Conservation (phyloP, 2,113 vertebrate genomes). For the Pedetes capensis region DNA sequence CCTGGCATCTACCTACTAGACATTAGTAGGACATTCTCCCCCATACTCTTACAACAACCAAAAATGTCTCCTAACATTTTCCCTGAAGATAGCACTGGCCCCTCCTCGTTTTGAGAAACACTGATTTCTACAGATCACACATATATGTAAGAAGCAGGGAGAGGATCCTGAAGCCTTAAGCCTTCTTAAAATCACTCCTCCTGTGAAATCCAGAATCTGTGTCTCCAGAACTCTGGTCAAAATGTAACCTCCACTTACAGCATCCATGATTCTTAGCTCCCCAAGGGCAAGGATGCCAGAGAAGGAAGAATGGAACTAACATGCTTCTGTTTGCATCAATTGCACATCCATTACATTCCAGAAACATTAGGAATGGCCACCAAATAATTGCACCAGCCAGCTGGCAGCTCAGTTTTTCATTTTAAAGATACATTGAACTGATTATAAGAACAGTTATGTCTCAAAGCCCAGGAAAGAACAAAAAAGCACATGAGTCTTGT, state of each 20-base stretch:
- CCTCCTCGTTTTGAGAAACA: neutral
- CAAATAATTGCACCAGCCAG: neutral
- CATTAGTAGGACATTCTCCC: neutral
- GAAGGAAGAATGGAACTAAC: neutral
- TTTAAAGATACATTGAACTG: neutral
- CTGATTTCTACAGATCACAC: neutral
- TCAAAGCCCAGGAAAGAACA: neutral
- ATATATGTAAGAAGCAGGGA: neutral
- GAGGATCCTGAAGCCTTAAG: neutral
- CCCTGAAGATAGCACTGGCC: neutral
- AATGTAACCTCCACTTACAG: neutral
- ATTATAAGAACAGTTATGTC: neutral
- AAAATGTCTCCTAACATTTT: neutral
- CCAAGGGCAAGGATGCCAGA: neutral
- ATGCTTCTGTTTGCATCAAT: neutral
- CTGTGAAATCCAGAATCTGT: neutral
- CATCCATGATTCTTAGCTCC: neutral
- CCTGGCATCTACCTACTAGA: neutral
- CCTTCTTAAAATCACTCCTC: neutral
- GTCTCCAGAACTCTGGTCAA: neutral
- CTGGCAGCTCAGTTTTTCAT: neutral
- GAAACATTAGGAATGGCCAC: neutral
- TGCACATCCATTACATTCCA: neutral
- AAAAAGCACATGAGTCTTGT: neutral
- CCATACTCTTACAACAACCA: neutral